Evolutionary conservation across 37 sponge, comb jelly and placozoan genomes (phyloP).

Genomic region (Corticium candelabrum): DNA sequence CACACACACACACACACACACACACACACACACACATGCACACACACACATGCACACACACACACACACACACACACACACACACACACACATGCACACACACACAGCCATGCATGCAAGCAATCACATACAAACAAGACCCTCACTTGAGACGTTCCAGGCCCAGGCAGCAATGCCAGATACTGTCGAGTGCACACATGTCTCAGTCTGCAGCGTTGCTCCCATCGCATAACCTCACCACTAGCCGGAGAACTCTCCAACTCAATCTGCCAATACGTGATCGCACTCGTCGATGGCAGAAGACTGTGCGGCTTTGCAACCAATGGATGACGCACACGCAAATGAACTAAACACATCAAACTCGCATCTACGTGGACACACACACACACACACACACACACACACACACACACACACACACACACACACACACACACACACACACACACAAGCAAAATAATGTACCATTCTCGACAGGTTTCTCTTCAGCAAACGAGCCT

Average conservation of each 20-base stretch:
- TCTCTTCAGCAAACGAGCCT: conserved; percentile 45
- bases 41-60: too few relatives aligned
- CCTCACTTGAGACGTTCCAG: too few relatives aligned
- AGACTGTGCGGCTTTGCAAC: not conserved
- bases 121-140: too few relatives aligned
- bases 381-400: not conserved
- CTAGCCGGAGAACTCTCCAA: conserved; percentile 28
- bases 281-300: conserved; percentile 54
- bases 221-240: conserved; percentile 51
- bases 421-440: conserved; percentile 5
- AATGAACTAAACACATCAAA: conserved; percentile 8
- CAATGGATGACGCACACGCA: conserved; percentile 5
- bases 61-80: too few relatives aligned
- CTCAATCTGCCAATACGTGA: conserved; percentile 75
- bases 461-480: conserved; percentile 19
- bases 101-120: too few relatives aligned
- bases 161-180: too few relatives aligned
- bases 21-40: too few relatives aligned
- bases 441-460: not conserved
- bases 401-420: conserved; percentile 5
- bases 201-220: conserved; percentile 53
- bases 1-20: too few relatives aligned
- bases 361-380: not conserved
- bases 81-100: too few relatives aligned
- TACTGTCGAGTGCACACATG: conserved; percentile 65